Evolutionary conservation across 1,140 invertebrate genomes (phyloP), one percentile per base, ranked within the genome.

Genomic region (Homarus americanus): DNA sequence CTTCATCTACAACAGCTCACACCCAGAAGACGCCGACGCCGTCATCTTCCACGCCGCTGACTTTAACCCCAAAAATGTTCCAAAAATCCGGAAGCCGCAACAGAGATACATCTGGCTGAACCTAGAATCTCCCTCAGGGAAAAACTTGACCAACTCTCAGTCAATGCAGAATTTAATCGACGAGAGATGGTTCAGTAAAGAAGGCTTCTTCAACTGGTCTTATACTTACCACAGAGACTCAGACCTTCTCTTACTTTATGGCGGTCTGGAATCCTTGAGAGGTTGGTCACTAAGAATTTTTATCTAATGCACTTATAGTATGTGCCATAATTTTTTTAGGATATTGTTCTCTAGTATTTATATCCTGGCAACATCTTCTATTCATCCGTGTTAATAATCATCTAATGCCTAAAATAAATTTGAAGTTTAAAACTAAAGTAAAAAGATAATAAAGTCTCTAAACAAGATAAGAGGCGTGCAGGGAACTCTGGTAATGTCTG

Each of bases 131-230:
- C 88, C 88, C 12, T 12, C 9, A 1, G 1, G 9, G 0, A n/a
- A 34, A 38, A 7, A 72, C 58, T 36, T 28, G 1, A 84, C 0
- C 36, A 28, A 28, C 63, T 24, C 15, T 0, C 2, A 49, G 12
- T 12, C 28, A 2, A 20, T 49, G 28, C 32, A 34, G n/a, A 2
- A 63, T 0, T 1, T n/a, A 12, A 15, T 3, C 0, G n/a, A 87
- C 12, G 28, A 40, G 41, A 49, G 20, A 3, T n/a, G 28, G 58
- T 72, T 10, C 34, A 58, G 40, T 32, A 1, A 10, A 32, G 38
- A 34, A 10, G 80, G 75, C 0, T 83, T 93, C 44, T 94, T 95
- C 93, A 95, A 95, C 89, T 94, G 94, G 94, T 94, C 94, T 0
- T 93, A 94, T 93, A 94, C 94, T 0, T 94, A 94, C 79, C 91